Conservation (phyloP, 2,888 invertebrate genomes). For the Agonopterix alstromeriana region DNA sequence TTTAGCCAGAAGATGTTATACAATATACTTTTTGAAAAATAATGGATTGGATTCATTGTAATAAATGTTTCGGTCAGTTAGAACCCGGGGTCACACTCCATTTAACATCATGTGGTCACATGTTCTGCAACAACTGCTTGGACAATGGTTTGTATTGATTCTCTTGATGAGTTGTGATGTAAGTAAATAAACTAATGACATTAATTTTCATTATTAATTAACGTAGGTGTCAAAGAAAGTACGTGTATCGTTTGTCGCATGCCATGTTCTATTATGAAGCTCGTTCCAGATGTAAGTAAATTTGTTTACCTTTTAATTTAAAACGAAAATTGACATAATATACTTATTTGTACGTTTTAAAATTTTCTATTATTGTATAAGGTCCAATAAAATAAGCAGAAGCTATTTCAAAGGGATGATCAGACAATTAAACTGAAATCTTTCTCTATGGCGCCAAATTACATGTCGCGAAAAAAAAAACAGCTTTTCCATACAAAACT, state of each 20-base stretch:
- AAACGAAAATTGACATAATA: not conserved
- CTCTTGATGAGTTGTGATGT: too few relatives aligned
- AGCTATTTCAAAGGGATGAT: too few relatives aligned
- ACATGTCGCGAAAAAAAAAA: too few relatives aligned
- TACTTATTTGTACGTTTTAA: too few relatives aligned
- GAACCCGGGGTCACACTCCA: slow-evolving; percentile 60
- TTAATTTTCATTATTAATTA: slow-evolving; percentile 2
- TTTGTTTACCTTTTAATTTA: slow-evolving; percentile 2
- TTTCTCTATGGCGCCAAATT: too few relatives aligned
- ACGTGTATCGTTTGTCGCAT: slow-evolving; percentile 62
- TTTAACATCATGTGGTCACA: slow-evolving; percentile 72
- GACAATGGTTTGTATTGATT: slow-evolving; percentile 45
- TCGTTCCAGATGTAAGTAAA: slow-evolving; percentile 59
- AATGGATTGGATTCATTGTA: slow-evolving; percentile 75
- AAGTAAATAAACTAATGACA: not conserved
- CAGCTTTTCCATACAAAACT: too few relatives aligned
- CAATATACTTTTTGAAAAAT: too few relatives aligned
- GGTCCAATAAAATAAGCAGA: too few relatives aligned
- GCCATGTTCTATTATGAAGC: slow-evolving; percentile 65
- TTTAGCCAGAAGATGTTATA: too few relatives aligned
- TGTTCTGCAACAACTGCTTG: slow-evolving; percentile 70
- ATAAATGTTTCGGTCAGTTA: slow-evolving; percentile 66
- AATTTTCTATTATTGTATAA: too few relatives aligned
- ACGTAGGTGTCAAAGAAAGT: slow-evolving; percentile 55
- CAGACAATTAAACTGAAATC: too few relatives aligned